Evolutionary conservation across 2,888 invertebrate genomes (phyloP).

Genomic region (Gandaritis pyraliata): DNA sequence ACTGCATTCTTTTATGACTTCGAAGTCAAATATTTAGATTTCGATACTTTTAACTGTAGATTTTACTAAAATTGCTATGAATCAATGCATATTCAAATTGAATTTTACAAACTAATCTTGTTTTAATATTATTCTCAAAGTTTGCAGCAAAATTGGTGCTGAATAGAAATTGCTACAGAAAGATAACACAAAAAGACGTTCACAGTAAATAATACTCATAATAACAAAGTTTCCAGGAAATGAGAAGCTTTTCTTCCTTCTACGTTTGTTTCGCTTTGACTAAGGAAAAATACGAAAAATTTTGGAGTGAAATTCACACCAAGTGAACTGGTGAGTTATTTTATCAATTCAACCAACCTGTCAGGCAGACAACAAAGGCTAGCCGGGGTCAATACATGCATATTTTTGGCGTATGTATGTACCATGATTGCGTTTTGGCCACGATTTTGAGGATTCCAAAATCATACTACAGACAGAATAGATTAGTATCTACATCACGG

Average conservation of each 20-base stretch:
- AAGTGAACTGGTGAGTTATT: background rate
- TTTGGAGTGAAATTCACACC: background rate
- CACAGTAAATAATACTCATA: conserved; percentile 17
- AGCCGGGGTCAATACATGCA: too few species aligned
- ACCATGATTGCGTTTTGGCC: too few species aligned
- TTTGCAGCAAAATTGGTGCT: background rate
- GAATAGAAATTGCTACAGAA: conserved; percentile 9
- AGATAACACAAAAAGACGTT: conserved; percentile 17
- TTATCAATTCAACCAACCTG: background rate
- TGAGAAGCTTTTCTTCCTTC: conserved; percentile 13
- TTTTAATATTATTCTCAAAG: background rate
- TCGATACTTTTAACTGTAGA: background rate
- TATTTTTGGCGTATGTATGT: too few species aligned
- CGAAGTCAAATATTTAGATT: background rate
- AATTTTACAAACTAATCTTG: background rate
- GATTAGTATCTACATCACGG: too few species aligned
- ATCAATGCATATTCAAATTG: background rate
- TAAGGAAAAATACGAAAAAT: background rate
- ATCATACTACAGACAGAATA: too few species aligned
- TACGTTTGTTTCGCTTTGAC: conserved; percentile 8
- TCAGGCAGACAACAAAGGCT: background rate
- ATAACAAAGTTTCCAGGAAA: conserved; percentile 18
- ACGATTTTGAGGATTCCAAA: too few species aligned
- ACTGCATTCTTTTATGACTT: background rate
- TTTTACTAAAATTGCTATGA: background rate